Percentiles rank a stretch among this genome's conserved stretches.
Conservation (phyloP, 2,113 vertebrate species). For the Lynx canadensis region DNA sequence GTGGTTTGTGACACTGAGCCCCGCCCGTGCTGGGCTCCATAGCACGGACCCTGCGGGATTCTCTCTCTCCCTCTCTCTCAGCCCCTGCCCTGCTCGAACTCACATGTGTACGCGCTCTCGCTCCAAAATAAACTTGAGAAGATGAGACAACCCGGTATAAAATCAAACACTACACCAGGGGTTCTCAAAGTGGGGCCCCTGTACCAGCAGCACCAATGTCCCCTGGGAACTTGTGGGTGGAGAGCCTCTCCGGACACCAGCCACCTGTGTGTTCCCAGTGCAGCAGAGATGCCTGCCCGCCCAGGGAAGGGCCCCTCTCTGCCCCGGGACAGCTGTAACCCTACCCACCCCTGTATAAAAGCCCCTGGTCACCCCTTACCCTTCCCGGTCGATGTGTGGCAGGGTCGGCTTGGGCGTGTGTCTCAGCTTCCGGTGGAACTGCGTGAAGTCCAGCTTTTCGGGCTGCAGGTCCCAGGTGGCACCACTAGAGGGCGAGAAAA, state of each 20-base stretch:
- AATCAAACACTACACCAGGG: rapidly evolving
- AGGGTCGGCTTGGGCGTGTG: slow-evolving; percentile 92
- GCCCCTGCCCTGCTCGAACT: too few species aligned
- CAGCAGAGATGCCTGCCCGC: background rate
- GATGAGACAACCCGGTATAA: background rate
- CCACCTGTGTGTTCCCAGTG: background rate
- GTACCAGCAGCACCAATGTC: background rate
- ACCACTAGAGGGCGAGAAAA: slow-evolving; percentile 86
- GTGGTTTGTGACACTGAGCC: too few species aligned
- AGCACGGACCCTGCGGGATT: too few species aligned
- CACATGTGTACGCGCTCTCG: too few species aligned
- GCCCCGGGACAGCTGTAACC: rapidly evolving
- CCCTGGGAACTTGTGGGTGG: background rate
- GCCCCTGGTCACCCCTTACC: slow-evolving; percentile 84
- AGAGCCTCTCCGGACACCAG: background rate
- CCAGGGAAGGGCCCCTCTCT: background rate
- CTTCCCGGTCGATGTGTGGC: slow-evolving; percentile 96
- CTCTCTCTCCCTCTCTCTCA: too few species aligned
- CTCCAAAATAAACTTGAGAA: background rate
- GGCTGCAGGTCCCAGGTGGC: slow-evolving; percentile 98
- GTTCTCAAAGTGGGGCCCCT: background rate
- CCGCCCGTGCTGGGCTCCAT: too few species aligned
- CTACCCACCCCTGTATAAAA: background rate
- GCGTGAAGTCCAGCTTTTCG: slow-evolving; percentile 97
- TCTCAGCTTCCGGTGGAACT: slow-evolving; percentile 93